Base-by-base conservation (phyloP, 2,888 invertebrate species). In the Drosophila austrosaltans region DNA sequence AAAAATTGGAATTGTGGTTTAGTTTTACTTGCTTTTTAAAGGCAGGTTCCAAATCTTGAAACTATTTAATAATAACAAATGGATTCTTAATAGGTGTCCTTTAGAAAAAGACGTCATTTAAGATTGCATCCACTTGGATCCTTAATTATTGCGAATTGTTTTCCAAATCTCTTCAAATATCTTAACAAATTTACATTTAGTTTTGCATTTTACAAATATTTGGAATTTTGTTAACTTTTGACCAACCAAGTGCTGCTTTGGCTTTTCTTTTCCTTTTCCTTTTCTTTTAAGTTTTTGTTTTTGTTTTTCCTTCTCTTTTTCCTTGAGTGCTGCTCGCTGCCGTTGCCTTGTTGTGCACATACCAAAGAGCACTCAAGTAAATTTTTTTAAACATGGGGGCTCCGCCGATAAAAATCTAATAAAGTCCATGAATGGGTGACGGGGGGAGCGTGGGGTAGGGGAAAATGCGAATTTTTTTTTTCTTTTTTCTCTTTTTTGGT, bases 381-480 rank as follows among this genome's bases (percentile, higher is more conserved):
- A 16, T 16, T 16, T 78, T 87, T 82, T 76, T 48, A 71, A 84
- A 74, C 82, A 75, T 84, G 71, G 74, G 22, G 48, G 16, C 60
- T 12, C 25, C 39, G 58, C 81, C 71, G 81, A 82, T 87, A 82
- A 82, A 81, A 87, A 84, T 82, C 87, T 81, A 87, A 87, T 81
- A 87, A 82, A 82, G 71, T 84, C 85, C 85, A 76, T 57, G 54
- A 28, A 1, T 28, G 4, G 30, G 6, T 36, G 59, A 63, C 53
- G 25, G 32, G 28, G 16, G 20, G 60, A 40, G 25, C 48, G 63
- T 4, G 63, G 54, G 22, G 53, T 25, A 59, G 56, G 56, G 36
- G 28, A 5, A 48, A 36, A 32, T 63, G 63, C n/a, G n/a, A 16
- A 48, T 25, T 10, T 16, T 16, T 16, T 16, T 0, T 16, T 16